A percentile compares a stretch with the other conserved stretches of the same genome.
Evolutionary conservation across 2,888 invertebrate species (phyloP).

Genomic region (Dicycla oo): DNA sequence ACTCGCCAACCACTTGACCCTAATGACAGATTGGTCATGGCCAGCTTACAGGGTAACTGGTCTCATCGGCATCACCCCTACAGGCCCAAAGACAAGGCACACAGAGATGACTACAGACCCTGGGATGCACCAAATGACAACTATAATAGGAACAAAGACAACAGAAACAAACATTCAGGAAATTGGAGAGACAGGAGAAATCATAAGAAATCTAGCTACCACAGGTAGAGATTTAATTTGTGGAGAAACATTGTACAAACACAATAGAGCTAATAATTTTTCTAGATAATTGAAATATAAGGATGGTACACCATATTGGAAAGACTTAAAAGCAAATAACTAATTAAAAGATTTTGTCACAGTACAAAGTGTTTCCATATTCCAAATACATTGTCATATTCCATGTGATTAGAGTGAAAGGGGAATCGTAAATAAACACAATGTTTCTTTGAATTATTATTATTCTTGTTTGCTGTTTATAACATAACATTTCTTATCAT

Average conservation of each 20-base stretch:
- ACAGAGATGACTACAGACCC: conserved; percentile 74
- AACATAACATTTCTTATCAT: neutral
- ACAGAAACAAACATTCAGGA: conserved; percentile 69
- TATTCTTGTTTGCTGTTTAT: neutral
- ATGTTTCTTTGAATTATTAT: neutral
- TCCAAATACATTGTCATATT: neutral
- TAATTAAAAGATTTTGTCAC: neutral
- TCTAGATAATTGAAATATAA: neutral
- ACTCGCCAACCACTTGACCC: conserved; percentile 70
- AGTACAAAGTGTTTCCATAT: neutral
- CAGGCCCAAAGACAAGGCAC: conserved; percentile 75
- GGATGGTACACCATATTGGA: conserved; percentile 2
- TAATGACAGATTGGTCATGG: conserved; percentile 79
- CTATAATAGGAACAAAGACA: conserved; percentile 65
- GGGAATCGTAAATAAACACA: conserved; percentile 10
- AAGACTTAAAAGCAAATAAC: neutral
- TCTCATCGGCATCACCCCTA: conserved; percentile 86
- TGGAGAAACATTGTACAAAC: neutral
- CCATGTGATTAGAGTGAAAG: neutral
- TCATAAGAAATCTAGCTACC: conserved; percentile 76
- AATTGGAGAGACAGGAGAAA: conserved; percentile 79
- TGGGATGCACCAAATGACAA: conserved; percentile 68
- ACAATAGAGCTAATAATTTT: neutral
- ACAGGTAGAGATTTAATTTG: conserved; percentile 62
- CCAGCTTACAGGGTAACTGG: conserved; percentile 89